Base-by-base conservation (phyloP, 2,113 vertebrate genomes). In the Pterophyllum scalare region DNA sequence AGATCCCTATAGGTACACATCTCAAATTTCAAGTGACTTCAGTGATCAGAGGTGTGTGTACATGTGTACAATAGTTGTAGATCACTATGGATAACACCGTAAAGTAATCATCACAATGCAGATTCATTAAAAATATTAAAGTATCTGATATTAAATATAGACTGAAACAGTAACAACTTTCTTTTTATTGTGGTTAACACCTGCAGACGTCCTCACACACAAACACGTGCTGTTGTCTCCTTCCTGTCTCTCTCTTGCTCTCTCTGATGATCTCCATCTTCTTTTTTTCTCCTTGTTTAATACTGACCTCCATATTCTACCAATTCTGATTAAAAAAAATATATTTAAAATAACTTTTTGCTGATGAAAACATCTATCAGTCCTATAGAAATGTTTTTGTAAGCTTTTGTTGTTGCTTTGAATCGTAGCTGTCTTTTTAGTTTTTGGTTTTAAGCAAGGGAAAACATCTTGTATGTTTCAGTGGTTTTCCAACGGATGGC, bases 401-500 rank as follows among this genome's bases (percentile, higher is more conserved):
- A 67, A 26, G 22, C 14, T 26, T 67, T 67, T 26, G 64, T 26
- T 49, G 40, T 7, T 49, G 64, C 12, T 43, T 14, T 49, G 10
- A 70, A 17, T 70, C 12, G 20, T 54, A 33, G 26, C 12, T 52
- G 46, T 19, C 46, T 72, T 52, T 72, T 33, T 6, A 72, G 67
- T 5, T 72, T 70, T 72, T 12, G 26, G 9, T 46, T 72, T 31
- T n/a, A 72, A 31, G 46, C 6, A 8, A 19, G 26, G 6, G 49
- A 13, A 24, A 79, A 19, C n/a, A 28, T 31, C 7, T 8, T 43
- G 56, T 19, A n/a, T 75, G 14, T 82, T 85, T n/a, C 59, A 13
- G 22, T 60, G 10, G 67, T 79, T 81, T 49, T 79, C 82, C 91
- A 74, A 40, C 60, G 24, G 91, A 74, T 90, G 89, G 89, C 82